Evolutionary conservation across 2,113 vertebrate species (phyloP).

Genomic region (Chunga burmeisteri): DNA sequence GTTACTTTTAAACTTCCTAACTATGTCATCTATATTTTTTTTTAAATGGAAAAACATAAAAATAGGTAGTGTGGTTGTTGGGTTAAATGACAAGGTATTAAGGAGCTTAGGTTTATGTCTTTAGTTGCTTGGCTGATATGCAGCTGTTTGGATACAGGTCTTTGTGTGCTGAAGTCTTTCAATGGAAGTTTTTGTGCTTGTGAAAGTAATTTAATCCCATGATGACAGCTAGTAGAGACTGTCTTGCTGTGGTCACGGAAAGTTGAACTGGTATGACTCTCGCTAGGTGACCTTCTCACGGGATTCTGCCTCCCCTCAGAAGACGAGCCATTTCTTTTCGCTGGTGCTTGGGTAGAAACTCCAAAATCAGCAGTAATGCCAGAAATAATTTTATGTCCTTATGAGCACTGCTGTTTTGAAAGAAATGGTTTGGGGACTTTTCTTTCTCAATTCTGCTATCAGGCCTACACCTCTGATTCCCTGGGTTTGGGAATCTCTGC

Average conservation of each 20-base stretch:
- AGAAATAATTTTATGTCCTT: neutral
- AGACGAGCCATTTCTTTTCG: neutral
- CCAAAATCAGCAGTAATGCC: neutral
- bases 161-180: slow-evolving; percentile 1
- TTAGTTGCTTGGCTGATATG: neutral
- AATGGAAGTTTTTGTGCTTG: neutral
- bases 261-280: neutral
- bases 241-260: slow-evolving; percentile 6
- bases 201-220: slow-evolving; percentile 34
- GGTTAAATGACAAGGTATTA: neutral
- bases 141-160: neutral
- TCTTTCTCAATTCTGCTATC: neutral
- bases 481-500: neutral
- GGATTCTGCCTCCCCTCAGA: neutral
- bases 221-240: slow-evolving; percentile 31
- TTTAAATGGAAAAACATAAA: neutral
- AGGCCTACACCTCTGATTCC: neutral
- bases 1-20: neutral
- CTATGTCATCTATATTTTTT: neutral
- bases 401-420: neutral
- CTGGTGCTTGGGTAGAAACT: neutral
- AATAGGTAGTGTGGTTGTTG: neutral
- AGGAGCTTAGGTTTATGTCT: neutral
- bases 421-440: neutral
- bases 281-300: neutral